Conservation (phyloP, 2,113 vertebrate genomes). For the Saccopteryx leptura region DNA sequence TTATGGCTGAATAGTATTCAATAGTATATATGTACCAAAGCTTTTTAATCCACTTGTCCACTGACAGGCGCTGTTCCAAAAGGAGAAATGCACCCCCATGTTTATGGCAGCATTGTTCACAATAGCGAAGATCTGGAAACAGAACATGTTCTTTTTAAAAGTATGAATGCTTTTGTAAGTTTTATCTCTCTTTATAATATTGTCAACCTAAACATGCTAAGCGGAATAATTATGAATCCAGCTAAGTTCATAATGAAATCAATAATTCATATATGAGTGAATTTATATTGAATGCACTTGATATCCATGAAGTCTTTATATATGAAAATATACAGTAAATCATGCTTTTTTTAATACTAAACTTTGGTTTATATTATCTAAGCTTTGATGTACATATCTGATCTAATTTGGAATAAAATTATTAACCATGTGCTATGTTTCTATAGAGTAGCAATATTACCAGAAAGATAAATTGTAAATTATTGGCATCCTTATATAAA, state of each 20-base stretch:
- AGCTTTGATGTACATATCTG: constrained; percentile 11
- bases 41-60: too few species aligned
- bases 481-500: not conserved
- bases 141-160: not conserved
- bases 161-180: constrained; percentile 30
- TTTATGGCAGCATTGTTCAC: too few species aligned
- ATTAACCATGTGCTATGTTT: not conserved
- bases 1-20: too few species aligned
- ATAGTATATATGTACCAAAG: too few species aligned
- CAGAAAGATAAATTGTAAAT: constrained; percentile 37
- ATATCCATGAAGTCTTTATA: constrained; percentile 15
- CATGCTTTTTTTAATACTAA: constrained; percentile 47
- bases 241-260: not conserved
- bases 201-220: constrained; percentile 19
- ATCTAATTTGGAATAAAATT: not conserved
- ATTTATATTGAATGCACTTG: constrained; percentile 21
- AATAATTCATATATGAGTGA: constrained; percentile 12
- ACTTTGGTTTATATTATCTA: constrained; percentile 4
- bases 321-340: constrained; percentile 58
- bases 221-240: constrained; percentile 44
- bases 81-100: too few species aligned
- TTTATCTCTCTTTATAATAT: constrained; percentile 43
- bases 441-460: constrained; percentile 26
- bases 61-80: too few species aligned
- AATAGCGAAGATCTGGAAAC: too few species aligned